Evolutionary conservation across 2,888 invertebrate genomes (phyloP), one percentile per base, ranked within the genome.

Genomic region (Platypus cylindrus): DNA sequence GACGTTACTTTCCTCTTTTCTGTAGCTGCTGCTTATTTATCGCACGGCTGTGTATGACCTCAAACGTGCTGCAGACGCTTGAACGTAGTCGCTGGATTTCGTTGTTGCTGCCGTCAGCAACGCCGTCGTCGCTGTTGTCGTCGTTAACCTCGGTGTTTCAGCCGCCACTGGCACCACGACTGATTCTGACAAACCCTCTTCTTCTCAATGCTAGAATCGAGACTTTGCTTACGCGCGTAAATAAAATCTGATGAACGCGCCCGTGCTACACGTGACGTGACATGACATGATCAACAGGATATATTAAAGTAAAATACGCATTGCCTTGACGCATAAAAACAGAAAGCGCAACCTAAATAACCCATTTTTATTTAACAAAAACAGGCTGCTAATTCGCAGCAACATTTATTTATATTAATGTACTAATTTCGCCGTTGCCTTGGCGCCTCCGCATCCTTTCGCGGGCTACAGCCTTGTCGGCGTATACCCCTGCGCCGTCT

Each of bases 401-500:
- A 44, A 47, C 50, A 20, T 40, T 33, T 40, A 49, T 54, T 53
- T 32, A 45, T 45, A 29, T 46, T 33, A 17, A 30, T 29, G 35
- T 47, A 45, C 38, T 42, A 34, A 40, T 41, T 42, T 37, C 60
- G 49, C 55, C 55, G 56, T 54, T 58, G 60, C 60, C 59, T 62
- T 62, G 62, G 62, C 60, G 60, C 52, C 62, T 49, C 51, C 56
- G 59, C 59, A 61, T 58, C 55, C 57, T 39, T 52, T 62, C 47
- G 56, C 64, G 63, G 65, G 66, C 56, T 67, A 66, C 62, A 66
- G 66, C 64, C 65, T 66, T 50, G 62, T 67, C 49, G 66, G 66
- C 61, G 65, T 67, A 58, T 66, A 66, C 62, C 66, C 67, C 44
- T 67, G 66, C 59, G 66, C 67, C 53, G 64, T 66, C 55, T 65